phyloP scores from a whole-genome alignment of 1,140 invertebrate genomes.

The Limonius californicus region DNA sequence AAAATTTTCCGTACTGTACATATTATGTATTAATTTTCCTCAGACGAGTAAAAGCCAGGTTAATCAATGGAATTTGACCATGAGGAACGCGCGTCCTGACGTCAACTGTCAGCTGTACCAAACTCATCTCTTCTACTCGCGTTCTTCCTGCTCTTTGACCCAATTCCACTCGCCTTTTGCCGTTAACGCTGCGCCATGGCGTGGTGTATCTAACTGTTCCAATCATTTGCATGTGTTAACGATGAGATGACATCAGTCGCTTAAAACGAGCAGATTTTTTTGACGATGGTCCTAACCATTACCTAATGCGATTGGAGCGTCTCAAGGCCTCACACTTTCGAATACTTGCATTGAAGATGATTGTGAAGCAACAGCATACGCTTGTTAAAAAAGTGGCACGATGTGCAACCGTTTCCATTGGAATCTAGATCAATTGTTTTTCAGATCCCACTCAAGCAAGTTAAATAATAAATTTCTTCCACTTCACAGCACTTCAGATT shows the following conservation, averaged over 20 bases:
- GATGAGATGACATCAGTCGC: too few species aligned
- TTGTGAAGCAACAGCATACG: not conserved
- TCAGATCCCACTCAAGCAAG: not conserved
- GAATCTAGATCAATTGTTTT: slow-evolving; percentile 9
- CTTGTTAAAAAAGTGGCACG: not conserved
- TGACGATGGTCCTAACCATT: not conserved
- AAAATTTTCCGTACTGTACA: too few species aligned
- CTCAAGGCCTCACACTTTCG: slow-evolving; percentile 4
- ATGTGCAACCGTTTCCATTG: slow-evolving; percentile 5
- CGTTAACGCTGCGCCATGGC: not conserved
- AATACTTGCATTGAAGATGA: slow-evolving; percentile 8
- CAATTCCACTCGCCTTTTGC: not conserved
- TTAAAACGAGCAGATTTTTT: too few species aligned
- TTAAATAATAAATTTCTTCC: not conserved
- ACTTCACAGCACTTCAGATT: not conserved
- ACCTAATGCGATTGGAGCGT: not conserved
- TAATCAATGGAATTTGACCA: too few species aligned
- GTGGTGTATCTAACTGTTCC: not conserved
- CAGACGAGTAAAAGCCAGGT: too few species aligned
- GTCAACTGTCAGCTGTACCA: not conserved
- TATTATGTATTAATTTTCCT: too few species aligned
- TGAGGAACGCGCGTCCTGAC: too few species aligned
- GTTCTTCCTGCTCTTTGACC: slow-evolving; percentile 4
- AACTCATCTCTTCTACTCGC: not conserved
- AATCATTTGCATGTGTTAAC: too few species aligned